Base-by-base conservation (phyloP, 1,140 invertebrate species). In the Heliconius nattereri region DNA sequence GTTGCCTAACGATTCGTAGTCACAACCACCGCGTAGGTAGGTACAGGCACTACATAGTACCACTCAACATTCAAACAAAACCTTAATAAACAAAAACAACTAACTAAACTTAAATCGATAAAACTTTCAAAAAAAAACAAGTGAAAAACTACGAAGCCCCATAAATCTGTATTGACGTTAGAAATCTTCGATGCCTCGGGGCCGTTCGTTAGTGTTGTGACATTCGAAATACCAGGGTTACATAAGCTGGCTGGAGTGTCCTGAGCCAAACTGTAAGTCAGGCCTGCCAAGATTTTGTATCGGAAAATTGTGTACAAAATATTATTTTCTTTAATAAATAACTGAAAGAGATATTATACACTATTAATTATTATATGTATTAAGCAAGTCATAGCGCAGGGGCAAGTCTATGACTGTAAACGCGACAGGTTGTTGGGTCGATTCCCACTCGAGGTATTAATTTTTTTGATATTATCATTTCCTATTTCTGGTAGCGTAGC, bases 111-210 rank as follows among this genome's bases (percentile, higher is more conserved):
- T 40, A 32, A 66, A 13, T n/a, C n/a, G 23, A 75, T 19, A 26
- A 13, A 75, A 7, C 20, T 11, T 2, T 32, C 16, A 32, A 54
- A 75, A n/a, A 57, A 75, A 35, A 35, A 35, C 26, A 57, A 49
- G 20, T 13, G 26, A 75, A 66, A 75, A 23, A 75, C 32, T 13
- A 35, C 54, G 57, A 40, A 26, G 16, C 70, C 29, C 29, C 35
- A 76, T 71, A 76, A 71, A 77, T 77, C 66, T 40, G 37, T 45
- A 71, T 76, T 76, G 60, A 70, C 60, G 60, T 76, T 66, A 71
- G 75, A 76, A 76, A 76, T 76, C 75, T 76, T 76, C 66, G 49
- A 77, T 71, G 66, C 70, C 76, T 54, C n/a, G 19, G 75, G 70
- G 70, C 13, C 37, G 60, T 45, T 71, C 70, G 76, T 72, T 77